Evolutionary conservation across 2,113 vertebrate species (phyloP).

Genomic region (Paradoxurus hermaphroditus): DNA sequence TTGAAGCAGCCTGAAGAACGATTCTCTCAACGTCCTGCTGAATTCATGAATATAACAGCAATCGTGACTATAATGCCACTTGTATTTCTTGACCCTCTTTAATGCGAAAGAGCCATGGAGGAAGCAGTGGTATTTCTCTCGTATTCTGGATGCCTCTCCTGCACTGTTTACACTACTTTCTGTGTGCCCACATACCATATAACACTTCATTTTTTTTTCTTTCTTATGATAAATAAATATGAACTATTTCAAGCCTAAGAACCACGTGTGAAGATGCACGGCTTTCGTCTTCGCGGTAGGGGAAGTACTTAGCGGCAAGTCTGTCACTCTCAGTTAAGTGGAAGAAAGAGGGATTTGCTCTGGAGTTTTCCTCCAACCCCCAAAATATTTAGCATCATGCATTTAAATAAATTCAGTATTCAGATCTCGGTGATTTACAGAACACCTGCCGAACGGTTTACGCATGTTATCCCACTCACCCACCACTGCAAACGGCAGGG

Average conservation of each 20-base stretch:
- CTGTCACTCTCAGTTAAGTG: no score
- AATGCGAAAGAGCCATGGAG: background rate
- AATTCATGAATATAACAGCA: conserved; percentile 10
- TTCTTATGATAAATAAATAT: background rate
- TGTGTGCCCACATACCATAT: background rate
- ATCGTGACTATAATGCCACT: background rate
- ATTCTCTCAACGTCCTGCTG: conserved; percentile 32
- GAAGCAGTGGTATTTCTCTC: background rate
- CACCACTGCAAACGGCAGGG: background rate
- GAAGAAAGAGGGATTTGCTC: background rate
- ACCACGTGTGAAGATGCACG: background rate
- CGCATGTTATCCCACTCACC: background rate
- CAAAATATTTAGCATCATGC: background rate
- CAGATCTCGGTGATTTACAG: background rate
- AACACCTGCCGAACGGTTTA: background rate
- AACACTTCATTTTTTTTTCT: background rate
- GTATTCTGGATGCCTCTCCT: background rate
- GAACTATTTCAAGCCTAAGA: background rate
- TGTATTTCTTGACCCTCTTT: background rate
- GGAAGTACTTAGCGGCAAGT: no score
- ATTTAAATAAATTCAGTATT: background rate
- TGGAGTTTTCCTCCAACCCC: background rate
- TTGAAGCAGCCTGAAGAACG: background rate
- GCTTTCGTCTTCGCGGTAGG: background rate
- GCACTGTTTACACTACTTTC: background rate